Evolutionary conservation across 2,888 invertebrate species (phyloP), one percentile per base, ranked within the genome.

Genomic region (Aspidiotus rigidus): DNA sequence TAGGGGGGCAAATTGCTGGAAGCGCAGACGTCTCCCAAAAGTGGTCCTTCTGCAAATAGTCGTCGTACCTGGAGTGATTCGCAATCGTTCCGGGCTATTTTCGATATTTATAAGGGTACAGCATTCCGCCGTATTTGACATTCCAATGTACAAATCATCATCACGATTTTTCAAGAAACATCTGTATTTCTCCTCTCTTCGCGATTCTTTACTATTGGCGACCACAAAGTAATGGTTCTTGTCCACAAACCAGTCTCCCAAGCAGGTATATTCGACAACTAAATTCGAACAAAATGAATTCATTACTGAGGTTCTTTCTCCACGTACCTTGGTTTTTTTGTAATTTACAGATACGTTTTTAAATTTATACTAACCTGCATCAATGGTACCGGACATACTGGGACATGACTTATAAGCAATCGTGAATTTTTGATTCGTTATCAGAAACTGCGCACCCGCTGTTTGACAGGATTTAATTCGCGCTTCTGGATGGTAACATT

Each of bases 211-310:
- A 0, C 94, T 93, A 77, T 97, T 96, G 9, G 93, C 93, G n/a
- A 96, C 93, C 67, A 94, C 97, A 79, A 97, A 95, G 78, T 89
- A 97, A 76, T 95, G 94, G 79, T 97, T 95, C 77, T 95, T 95
- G 13, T 89, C 92, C 40, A 93, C 88, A 79, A 94, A 93, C 94
- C 95, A 95, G 81, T 94, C 93, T 1, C 94, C 95, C 71, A 95
- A 80, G 76, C 95, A 95, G 78, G 90, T 92, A 78, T 89, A 95
- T 78, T 94, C 93, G 8, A 93, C 93, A 71, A 89, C 89, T 81
- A 73, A 28, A 28, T 1, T 28, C 1, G 5, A 28, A 28, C 28
- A 28, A 28, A 28, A 28, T 28, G 28, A 28, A 3, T 28, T 28
- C 5, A 28, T 1, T 28, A 5, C 5, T 28, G 28, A 28, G 28